Percentiles rank a stretch among this genome's conserved stretches.
phyloP scores from a whole-genome alignment of 2,888 invertebrate species.

The Zaprionus lineosus region DNA sequence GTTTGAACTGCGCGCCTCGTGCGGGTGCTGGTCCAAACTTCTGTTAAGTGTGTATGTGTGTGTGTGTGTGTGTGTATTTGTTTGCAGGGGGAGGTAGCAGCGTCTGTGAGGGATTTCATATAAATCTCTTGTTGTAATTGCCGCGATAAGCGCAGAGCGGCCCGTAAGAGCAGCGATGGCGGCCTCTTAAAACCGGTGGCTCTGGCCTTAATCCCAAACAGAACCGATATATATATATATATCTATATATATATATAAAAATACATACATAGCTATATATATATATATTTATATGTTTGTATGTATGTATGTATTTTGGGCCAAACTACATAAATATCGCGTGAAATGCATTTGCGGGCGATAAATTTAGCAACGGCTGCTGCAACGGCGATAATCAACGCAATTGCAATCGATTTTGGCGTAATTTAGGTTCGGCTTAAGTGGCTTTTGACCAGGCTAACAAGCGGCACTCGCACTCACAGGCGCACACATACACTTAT shows the following conservation, averaged over 20 bases:
- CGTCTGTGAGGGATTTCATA: slow-evolving; percentile 36
- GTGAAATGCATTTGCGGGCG: slow-evolving; percentile 74
- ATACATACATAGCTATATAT: slow-evolving; percentile 69
- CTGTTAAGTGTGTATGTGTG: no score
- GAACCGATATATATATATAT: slow-evolving; percentile 26
- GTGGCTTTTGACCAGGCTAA: slow-evolving; percentile 55
- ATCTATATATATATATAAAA: slow-evolving; percentile 47
- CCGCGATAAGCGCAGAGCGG: slow-evolving; percentile 62
- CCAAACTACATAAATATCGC: slow-evolving; percentile 76
- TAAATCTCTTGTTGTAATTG: slow-evolving; percentile 76
- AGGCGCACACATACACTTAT: background rate
- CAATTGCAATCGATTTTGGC: slow-evolving; percentile 78
- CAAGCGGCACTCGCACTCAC: slow-evolving; percentile 46
- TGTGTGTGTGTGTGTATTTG: no score
- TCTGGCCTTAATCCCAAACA: slow-evolving; percentile 30
- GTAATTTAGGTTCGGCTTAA: slow-evolving; percentile 75
- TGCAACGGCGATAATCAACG: slow-evolving; percentile 72
- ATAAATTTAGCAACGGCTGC: slow-evolving; percentile 71
- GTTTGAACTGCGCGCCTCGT: slow-evolving; percentile 70
- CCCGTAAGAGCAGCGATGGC: slow-evolving; percentile 20
- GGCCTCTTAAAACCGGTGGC: slow-evolving; percentile 74
- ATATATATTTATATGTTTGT: slow-evolving; percentile 14
- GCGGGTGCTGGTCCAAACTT: slow-evolving; percentile 56
- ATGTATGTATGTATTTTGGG: slow-evolving; percentile 44
- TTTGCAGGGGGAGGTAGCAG: background rate